Conservation (phyloP, 2,113 vertebrate genomes). For the Podarcis raffonei region DNA sequence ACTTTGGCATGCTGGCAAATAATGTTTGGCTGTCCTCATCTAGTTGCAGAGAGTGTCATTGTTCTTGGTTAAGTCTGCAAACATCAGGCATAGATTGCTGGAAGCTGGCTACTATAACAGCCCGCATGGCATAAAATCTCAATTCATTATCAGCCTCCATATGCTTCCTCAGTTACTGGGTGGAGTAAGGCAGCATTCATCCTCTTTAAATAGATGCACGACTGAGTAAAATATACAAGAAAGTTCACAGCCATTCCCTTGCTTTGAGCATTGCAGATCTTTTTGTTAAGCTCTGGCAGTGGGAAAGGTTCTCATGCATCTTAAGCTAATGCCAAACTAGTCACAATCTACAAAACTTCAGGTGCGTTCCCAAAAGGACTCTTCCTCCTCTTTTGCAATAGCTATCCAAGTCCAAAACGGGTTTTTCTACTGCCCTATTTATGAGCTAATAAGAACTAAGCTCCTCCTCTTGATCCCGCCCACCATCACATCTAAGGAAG, state of each 20-base stretch:
- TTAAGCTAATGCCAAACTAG: not conserved
- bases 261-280: not conserved
- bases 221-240: not conserved
- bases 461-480: no score
- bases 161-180: constrained; percentile 30
- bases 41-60: constrained; percentile 58
- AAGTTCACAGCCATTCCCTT: not conserved
- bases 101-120: constrained; percentile 39
- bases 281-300: not conserved
- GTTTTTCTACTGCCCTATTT: no score
- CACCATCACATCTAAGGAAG: no score
- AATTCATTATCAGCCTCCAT: constrained; percentile 56
- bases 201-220: not conserved
- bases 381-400: not conserved
- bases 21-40: constrained; percentile 52
- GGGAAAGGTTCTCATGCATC: not conserved
- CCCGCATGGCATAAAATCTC: constrained; percentile 25
- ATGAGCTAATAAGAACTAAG: no score
- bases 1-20: constrained; percentile 49
- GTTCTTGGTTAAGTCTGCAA: constrained; percentile 66
- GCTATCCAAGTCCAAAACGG: not conserved
- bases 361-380: not conserved
- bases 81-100: constrained; percentile 32
- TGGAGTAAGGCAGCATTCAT: not conserved
- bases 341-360: not conserved